These are phyloP conservation scores for Epinephelus awoara DNA, from an alignment of 2,797 vertebrate genomes.

Conservation along the genomic window DNA sequence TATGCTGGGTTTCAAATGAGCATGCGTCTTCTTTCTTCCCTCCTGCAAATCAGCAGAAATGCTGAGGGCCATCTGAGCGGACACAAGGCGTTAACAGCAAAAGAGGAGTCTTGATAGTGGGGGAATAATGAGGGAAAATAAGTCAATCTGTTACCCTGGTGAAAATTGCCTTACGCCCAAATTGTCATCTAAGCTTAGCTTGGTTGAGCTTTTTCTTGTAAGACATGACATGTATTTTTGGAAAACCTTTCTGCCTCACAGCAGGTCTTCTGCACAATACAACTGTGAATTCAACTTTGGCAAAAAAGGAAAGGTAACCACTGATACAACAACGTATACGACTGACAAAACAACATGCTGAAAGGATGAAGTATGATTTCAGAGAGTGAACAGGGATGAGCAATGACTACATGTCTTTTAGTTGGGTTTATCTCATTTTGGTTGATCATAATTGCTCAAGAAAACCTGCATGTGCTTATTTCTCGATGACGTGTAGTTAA, in stretches of 20 bases:
- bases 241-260: constrained; percentile 87
- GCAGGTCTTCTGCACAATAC: constrained; percentile 86
- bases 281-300: constrained; percentile 43
- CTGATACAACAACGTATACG: constrained; percentile 21
- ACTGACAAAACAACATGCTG: neutral
- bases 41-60: constrained; percentile 21
- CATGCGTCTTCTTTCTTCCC: constrained; percentile 25
- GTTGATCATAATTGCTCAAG: neutral
- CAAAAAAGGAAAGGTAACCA: constrained; percentile 15
- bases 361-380: constrained; percentile 10
- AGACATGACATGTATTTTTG: constrained; percentile 88
- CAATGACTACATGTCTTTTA: neutral
- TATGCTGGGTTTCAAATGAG: constrained; percentile 13
- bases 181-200: constrained; percentile 85
- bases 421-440: neutral
- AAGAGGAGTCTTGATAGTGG: constrained; percentile 20
- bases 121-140: constrained; percentile 57
- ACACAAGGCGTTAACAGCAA: constrained; percentile 7
- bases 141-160: constrained; percentile 89
- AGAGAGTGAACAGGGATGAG: neutral
- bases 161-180: constrained; percentile 86
- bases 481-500: neutral
- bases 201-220: constrained; percentile 75
- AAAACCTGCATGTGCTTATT: neutral
- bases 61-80: constrained; percentile 13